phyloP scores from a whole-genome alignment of 2,888 invertebrate genomes.

The Stenodera caucasica region DNA sequence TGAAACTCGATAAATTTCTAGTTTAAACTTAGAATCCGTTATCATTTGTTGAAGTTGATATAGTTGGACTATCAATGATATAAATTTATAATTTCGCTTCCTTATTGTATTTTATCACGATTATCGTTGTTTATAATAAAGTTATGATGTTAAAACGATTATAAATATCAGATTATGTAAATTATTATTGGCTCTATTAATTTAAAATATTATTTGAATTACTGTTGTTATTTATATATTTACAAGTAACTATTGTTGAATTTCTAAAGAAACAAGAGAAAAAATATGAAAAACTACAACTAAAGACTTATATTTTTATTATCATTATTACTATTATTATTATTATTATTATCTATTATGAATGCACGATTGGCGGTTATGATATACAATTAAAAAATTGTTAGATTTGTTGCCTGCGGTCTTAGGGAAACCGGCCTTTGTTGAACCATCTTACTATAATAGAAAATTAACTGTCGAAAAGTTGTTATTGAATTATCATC shows the following conservation, averaged over 20 bases:
- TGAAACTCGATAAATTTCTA: not conserved
- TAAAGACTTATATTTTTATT: constrained; percentile 15
- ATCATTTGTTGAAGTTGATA: no score
- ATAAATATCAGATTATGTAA: constrained; percentile 8
- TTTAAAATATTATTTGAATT: not conserved
- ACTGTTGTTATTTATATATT: no score
- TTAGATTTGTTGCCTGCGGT: constrained; percentile 14
- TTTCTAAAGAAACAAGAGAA: not conserved
- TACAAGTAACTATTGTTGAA: no score
- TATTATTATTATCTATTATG: constrained; percentile 31
- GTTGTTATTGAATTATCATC: constrained; percentile 23
- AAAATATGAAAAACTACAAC: not conserved
- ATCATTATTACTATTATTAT: constrained; percentile 10
- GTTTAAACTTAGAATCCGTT: no score
- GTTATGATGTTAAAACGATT: constrained; percentile 6
- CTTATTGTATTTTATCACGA: constrained; percentile 8
- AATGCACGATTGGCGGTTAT: constrained; percentile 28
- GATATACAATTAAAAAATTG: constrained; percentile 27
- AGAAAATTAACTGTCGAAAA: constrained; percentile 27
- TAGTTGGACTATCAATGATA: not conserved
- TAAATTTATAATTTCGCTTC: constrained; percentile 6
- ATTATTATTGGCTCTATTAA: not conserved
- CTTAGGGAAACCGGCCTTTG: constrained; percentile 24
- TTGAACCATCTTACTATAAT: constrained; percentile 18
- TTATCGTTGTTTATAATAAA: constrained; percentile 3